Conservation (phyloP, 2,113 vertebrate species). For the Mastomys coucha region DNA sequence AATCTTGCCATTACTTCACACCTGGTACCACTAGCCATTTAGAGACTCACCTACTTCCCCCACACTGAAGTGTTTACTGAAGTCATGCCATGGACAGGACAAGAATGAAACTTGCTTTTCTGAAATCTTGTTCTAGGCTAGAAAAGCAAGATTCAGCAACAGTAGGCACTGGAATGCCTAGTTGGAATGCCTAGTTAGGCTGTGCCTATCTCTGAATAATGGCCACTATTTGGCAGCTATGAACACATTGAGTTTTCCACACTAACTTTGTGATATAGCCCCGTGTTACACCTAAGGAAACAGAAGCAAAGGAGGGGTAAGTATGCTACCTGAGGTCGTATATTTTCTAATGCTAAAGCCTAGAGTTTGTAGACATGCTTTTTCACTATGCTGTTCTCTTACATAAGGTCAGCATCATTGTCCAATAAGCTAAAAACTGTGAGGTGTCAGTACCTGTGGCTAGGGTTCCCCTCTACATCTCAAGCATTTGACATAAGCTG, state of each 20-base stretch:
- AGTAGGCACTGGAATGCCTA: not conserved
- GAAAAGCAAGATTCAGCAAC: not conserved
- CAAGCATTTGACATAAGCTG: not conserved
- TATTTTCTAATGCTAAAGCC: not conserved
- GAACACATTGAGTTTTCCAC: not conserved
- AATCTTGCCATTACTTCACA: not conserved
- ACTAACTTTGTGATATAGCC: not conserved
- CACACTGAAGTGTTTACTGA: not conserved
- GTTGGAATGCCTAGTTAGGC: not conserved
- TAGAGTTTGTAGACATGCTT: not conserved
- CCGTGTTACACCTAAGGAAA: slow-evolving; percentile 22
- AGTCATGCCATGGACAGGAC: not conserved
- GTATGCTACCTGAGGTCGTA: not conserved
- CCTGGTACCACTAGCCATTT: not conserved
- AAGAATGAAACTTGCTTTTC: not conserved
- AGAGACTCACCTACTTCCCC: no score
- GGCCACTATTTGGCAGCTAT: not conserved
- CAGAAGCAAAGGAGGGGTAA: not conserved
- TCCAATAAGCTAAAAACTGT: not conserved
- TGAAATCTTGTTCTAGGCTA: not conserved
- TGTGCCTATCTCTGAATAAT: not conserved
- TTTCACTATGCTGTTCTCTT: not conserved
- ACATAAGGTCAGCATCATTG: not conserved
- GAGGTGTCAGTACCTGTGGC: not conserved
- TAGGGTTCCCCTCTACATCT: not conserved